Evolutionary conservation across 2,797 vertebrate genomes (phyloP).

Genomic region (Acrocephalus scirpaceus): DNA sequence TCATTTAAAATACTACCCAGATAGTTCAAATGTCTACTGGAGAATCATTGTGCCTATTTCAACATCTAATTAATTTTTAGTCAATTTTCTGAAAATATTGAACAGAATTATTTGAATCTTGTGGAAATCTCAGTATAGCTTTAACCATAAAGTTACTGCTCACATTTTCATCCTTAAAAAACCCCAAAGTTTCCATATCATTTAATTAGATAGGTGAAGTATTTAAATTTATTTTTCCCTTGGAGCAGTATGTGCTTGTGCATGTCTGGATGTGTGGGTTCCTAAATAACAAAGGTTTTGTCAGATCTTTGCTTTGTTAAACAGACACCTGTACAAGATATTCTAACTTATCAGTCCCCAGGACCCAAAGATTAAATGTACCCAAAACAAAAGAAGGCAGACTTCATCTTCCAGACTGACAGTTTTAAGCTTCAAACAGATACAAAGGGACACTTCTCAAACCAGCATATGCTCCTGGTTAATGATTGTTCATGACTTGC

Average conservation of each 20-base stretch:
- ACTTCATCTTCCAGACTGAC: background rate
- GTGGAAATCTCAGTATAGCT: background rate
- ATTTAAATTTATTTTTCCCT: background rate
- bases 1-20: background rate
- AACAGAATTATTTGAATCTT: background rate
- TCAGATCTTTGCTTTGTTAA: background rate
- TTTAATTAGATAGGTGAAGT: background rate
- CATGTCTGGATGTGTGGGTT: background rate
- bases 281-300: background rate
- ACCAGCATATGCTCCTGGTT: background rate
- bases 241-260: background rate
- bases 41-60: background rate
- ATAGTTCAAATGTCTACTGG: background rate
- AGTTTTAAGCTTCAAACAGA: background rate
- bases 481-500: background rate
- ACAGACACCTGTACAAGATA: background rate
- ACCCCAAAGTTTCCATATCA: fast-evolving
- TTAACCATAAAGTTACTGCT: background rate
- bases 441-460: background rate
- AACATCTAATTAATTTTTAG: background rate
- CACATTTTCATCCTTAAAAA: background rate
- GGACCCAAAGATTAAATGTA: background rate
- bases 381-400: background rate
- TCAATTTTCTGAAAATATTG: background rate
- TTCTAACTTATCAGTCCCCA: background rate